phyloP scores from a whole-genome alignment of 2,797 vertebrate species.

The Acipenser oxyrinchus region DNA sequence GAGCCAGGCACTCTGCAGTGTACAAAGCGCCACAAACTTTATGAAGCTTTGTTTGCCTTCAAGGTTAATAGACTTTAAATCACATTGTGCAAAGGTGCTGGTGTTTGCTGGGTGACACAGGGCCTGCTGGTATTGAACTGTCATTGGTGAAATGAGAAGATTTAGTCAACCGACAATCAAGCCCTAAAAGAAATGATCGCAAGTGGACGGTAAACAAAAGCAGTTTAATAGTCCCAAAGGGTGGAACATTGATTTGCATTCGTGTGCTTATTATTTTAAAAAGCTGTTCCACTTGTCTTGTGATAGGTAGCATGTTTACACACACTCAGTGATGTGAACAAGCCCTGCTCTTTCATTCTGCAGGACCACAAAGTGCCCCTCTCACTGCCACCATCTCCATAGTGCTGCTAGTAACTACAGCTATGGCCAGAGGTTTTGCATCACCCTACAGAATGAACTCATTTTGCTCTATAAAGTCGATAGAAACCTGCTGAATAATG shows the following conservation, averaged over 20 bases:
- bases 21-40: conserved; percentile 32
- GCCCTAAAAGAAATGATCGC: conserved; percentile 5
- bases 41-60: conserved; percentile 31
- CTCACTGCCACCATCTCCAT: too few relatives aligned
- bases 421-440: too few relatives aligned
- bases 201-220: not conserved
- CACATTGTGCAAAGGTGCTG: conserved; percentile 23
- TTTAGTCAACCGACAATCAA: conserved; percentile 6
- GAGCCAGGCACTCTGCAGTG: conserved; percentile 28
- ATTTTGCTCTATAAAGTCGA: too few relatives aligned
- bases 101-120: conserved; percentile 3
- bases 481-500: too few relatives aligned
- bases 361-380: too few relatives aligned
- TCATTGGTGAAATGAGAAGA: conserved; percentile 8
- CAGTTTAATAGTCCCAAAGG: not conserved
- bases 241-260: not conserved
- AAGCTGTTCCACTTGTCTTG: not conserved
- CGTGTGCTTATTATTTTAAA: not conserved
- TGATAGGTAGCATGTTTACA: not conserved
- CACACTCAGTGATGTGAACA: too few relatives aligned
- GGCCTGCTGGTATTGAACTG: conserved; percentile 10
- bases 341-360: too few relatives aligned
- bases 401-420: too few relatives aligned
- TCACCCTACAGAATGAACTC: too few relatives aligned
- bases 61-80: conserved; percentile 43